Percentiles rank a stretch among this genome's conserved stretches.
Conservation (phyloP, 2,888 invertebrate species). For the Stenolophus ochropezus region DNA sequence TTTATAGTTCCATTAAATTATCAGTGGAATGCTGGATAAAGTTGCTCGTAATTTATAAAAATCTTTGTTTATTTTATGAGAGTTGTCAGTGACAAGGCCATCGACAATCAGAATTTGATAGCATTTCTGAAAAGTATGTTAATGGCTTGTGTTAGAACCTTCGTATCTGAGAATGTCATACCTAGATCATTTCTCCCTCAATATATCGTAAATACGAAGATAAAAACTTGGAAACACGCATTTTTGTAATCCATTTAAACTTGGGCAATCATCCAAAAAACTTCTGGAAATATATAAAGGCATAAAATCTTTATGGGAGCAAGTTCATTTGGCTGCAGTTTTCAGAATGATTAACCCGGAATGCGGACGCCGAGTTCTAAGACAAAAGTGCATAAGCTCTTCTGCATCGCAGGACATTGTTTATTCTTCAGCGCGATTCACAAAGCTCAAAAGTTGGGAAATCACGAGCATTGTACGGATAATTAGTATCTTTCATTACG, state of each 20-base stretch:
- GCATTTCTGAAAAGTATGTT: neutral
- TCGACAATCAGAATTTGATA: neutral
- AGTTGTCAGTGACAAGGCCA: neutral
- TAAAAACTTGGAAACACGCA: constrained; percentile 37
- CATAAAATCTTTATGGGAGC: constrained; percentile 48
- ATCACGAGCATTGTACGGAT: constrained; percentile 3
- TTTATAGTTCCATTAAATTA: too few relatives aligned
- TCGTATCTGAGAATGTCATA: neutral
- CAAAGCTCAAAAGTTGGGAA: neutral
- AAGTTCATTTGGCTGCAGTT: constrained; percentile 53
- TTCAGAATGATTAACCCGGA: constrained; percentile 53
- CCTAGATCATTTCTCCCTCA: constrained; percentile 9
- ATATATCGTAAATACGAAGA: constrained; percentile 31
- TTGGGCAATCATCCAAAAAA: constrained; percentile 58
- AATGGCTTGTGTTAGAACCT: neutral
- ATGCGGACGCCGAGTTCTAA: neutral
- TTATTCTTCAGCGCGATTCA: constrained; percentile 6
- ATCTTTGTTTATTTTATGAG: neutral
- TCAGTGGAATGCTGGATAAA: too few relatives aligned
- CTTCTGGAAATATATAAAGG: constrained; percentile 51
- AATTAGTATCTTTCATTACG: constrained; percentile 16
- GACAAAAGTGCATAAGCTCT: constrained; percentile 46
- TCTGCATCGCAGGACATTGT: constrained; percentile 28
- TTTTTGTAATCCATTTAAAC: constrained; percentile 55
- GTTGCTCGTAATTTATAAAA: too few relatives aligned